Evolutionary conservation across 2,888 invertebrate species (phyloP).

Genomic region (Hypomecis punctinalis): DNA sequence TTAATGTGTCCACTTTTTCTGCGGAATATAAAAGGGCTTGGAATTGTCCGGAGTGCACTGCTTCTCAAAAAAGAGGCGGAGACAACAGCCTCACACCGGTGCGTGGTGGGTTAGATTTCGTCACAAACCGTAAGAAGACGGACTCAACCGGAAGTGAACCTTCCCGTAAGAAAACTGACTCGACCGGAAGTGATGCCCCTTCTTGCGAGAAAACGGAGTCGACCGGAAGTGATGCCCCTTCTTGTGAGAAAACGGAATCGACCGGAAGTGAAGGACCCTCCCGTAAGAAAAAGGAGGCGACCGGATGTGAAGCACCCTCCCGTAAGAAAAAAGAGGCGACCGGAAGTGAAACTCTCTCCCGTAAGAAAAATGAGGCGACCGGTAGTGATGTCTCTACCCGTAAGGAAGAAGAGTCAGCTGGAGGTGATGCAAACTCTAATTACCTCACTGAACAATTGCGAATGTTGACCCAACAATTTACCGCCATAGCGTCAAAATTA

Average conservation of each 20-base stretch:
- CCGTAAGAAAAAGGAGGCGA: no score
- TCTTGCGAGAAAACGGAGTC: no score
- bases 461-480: slow-evolving; percentile 5
- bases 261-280: no score
- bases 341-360: no score
- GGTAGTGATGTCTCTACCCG: slow-evolving; percentile 4
- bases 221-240: no score
- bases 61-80: background rate
- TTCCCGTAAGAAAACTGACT: no score
- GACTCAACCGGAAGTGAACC: no score
- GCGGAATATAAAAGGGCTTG: background rate
- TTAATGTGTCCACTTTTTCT: background rate
- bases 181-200: no score
- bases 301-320: no score
- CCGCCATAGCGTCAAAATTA: slow-evolving; percentile 8
- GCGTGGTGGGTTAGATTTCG: background rate
- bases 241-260: no score
- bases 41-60: background rate
- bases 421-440: slow-evolving; percentile 1
- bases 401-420: slow-evolving; percentile 2
- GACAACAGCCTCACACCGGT: slow-evolving; percentile 1
- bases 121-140: no score
- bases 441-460: slow-evolving; percentile 11
- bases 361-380: background rate
- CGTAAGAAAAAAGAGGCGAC: no score